These are phyloP conservation scores for Tridacna gigas DNA, from an alignment of 2,888 invertebrate genomes.

Conservation along the genomic window DNA sequence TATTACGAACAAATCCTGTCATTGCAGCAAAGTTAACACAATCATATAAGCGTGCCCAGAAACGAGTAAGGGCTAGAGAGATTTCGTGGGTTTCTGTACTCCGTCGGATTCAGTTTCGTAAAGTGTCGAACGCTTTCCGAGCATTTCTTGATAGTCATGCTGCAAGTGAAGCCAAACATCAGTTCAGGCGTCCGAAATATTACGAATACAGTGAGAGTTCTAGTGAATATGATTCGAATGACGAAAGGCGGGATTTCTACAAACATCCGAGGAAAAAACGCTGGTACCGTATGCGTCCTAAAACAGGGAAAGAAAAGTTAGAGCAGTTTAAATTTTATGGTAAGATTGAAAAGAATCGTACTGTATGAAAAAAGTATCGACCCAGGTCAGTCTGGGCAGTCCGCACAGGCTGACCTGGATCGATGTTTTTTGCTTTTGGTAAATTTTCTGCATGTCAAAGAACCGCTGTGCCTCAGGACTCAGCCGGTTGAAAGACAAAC, in stretches of 20 bases:
- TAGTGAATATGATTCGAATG: constrained; percentile 15
- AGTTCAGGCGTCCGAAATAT: constrained; percentile 26
- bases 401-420: too few relatives aligned
- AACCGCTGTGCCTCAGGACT: too few relatives aligned
- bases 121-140: constrained; percentile 22
- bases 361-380: too few relatives aligned
- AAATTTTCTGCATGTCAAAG: too few relatives aligned
- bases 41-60: constrained; percentile 42
- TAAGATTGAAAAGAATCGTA: constrained; percentile 34
- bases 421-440: too few relatives aligned
- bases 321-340: constrained; percentile 64
- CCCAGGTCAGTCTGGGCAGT: too few relatives aligned
- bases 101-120: constrained; percentile 32
- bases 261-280: constrained; percentile 27
- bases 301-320: constrained; percentile 41
- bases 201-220: constrained; percentile 35
- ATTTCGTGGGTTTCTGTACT: constrained; percentile 4
- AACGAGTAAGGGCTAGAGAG: constrained; percentile 22
- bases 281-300: constrained; percentile 45
- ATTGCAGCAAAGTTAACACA: constrained; percentile 39
- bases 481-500: too few relatives aligned
- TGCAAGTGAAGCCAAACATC: constrained; percentile 1
- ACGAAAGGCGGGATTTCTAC: constrained; percentile 25
- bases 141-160: constrained; percentile 35
- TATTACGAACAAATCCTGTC: constrained; percentile 37